Conservation (phyloP, 2,113 vertebrate species). For the Ranitomeya variabilis region DNA sequence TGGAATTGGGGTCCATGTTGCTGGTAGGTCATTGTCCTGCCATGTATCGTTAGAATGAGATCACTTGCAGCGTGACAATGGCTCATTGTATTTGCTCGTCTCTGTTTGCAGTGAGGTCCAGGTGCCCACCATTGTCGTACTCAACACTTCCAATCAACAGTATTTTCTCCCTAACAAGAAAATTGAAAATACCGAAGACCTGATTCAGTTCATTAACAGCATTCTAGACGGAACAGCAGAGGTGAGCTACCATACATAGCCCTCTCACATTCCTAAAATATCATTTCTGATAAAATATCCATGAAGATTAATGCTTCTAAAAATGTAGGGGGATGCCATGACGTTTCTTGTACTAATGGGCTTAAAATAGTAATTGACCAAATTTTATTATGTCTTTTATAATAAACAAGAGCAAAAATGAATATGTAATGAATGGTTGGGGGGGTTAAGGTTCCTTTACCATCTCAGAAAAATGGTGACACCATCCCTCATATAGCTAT, state of each 20-base stretch:
- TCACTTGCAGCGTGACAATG: neutral
- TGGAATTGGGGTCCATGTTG: too few species aligned
- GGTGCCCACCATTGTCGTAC: constrained; percentile 88
- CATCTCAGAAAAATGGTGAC: too few species aligned
- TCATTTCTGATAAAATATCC: neutral
- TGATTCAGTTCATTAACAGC: constrained; percentile 88
- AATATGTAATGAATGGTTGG: too few species aligned
- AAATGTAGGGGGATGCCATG: too few species aligned
- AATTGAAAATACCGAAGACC: constrained; percentile 81
- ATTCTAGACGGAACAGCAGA: constrained; percentile 89
- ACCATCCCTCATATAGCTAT: too few species aligned
- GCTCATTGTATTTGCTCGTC: neutral
- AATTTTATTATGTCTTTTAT: too few species aligned
- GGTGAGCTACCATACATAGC: constrained; percentile 68
- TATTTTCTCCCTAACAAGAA: constrained; percentile 88
- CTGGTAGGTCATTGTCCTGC: too few species aligned
- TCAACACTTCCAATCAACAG: constrained; percentile 97
- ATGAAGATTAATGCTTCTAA: neutral
- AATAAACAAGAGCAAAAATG: too few species aligned
- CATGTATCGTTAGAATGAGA: too few species aligned
- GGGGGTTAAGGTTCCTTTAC: too few species aligned
- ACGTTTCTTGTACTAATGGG: too few species aligned
- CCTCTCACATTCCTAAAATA: neutral
- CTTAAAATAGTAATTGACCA: too few species aligned
- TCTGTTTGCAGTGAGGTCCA: constrained; percentile 81